phyloP scores from a whole-genome alignment of 1,140 invertebrate genomes.

The Micrasema longulum region DNA sequence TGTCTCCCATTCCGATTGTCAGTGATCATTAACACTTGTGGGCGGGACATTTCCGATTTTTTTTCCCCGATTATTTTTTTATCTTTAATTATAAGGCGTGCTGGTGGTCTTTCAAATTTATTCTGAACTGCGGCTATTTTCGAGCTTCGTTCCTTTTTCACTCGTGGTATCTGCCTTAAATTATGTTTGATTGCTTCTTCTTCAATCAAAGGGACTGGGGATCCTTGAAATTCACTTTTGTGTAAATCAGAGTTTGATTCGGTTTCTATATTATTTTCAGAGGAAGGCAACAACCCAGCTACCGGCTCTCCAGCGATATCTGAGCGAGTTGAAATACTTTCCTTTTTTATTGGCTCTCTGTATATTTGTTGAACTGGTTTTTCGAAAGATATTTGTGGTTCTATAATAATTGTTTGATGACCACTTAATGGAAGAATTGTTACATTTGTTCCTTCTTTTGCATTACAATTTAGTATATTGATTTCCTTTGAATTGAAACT shows the following conservation, averaged over 20 bases:
- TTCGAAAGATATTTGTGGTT: conserved; percentile 59
- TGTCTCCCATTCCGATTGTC: conserved; percentile 55
- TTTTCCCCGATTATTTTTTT: conserved; percentile 50
- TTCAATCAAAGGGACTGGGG: neutral
- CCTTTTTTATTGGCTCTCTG: too few species aligned
- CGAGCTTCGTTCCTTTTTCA: conserved; percentile 61
- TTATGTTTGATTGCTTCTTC: conserved; percentile 11
- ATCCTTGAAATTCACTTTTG: conserved; percentile 18
- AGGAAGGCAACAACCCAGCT: too few species aligned
- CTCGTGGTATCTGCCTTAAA: conserved; percentile 56
- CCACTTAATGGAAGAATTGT: conserved; percentile 66
- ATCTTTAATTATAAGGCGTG: conserved; percentile 64
- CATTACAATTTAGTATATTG: conserved; percentile 28
- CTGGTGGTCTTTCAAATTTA: conserved; percentile 61
- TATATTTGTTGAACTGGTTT: conserved; percentile 20
- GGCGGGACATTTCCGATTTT: conserved; percentile 67
- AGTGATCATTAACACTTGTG: conserved; percentile 70
- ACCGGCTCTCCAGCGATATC: too few species aligned
- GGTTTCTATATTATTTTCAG: neutral
- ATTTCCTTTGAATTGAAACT: conserved; percentile 46
- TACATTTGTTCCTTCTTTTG: conserved; percentile 57
- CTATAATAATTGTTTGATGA: conserved; percentile 67
- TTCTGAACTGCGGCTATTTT: conserved; percentile 58
- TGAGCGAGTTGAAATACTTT: too few species aligned
- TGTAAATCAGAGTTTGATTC: too few species aligned